A percentile compares a stretch with the other conserved stretches of the same genome.
These are phyloP conservation scores for Saccopteryx bilineata DNA, from an alignment of 2,113 vertebrate species.

Conservation along the genomic window DNA sequence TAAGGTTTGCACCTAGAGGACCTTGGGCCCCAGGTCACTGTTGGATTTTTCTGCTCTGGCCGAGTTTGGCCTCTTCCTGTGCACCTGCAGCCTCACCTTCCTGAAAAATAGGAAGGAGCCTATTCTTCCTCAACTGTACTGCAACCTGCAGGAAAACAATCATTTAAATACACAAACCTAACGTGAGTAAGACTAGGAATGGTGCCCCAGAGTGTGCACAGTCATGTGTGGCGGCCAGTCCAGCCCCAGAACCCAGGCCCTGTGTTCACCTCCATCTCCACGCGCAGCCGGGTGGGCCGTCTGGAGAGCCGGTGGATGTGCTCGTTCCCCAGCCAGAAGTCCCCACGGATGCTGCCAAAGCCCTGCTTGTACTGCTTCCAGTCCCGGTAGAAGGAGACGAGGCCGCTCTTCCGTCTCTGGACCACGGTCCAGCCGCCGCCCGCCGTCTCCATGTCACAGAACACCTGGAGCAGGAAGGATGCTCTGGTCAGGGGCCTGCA, in stretches of 20 bases:
- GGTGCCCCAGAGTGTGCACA: rapidly evolving
- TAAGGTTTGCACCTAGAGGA: background rate
- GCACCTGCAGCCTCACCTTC: background rate
- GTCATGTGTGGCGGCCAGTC: background rate
- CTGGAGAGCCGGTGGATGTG: constrained; percentile 95
- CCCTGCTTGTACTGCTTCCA: constrained; percentile 97
- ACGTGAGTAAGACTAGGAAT: rapidly evolving
- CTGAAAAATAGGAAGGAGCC: background rate
- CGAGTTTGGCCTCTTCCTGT: background rate
- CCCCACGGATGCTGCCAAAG: constrained; percentile 95
- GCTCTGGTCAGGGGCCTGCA: background rate
- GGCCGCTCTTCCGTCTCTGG: constrained; percentile 95
- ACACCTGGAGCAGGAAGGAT: constrained; percentile 89
- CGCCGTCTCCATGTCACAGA: constrained; percentile 96
- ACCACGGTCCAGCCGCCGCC: constrained; percentile 98
- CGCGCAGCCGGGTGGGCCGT: constrained; percentile 93
- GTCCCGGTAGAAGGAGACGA: constrained; percentile 95
- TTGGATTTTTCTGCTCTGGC: background rate
- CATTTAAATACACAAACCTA: rapidly evolving
- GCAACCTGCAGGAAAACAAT: background rate
- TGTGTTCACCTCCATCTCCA: constrained; percentile 94
- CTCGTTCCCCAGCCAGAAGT: constrained; percentile 99
- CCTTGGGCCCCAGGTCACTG: background rate
- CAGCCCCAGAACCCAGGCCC: background rate
- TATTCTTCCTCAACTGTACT: background rate